A percentile compares a stretch with the other conserved stretches of the same genome.
Conservation (phyloP, 2,888 invertebrate species). For the Amitus sp. region DNA sequence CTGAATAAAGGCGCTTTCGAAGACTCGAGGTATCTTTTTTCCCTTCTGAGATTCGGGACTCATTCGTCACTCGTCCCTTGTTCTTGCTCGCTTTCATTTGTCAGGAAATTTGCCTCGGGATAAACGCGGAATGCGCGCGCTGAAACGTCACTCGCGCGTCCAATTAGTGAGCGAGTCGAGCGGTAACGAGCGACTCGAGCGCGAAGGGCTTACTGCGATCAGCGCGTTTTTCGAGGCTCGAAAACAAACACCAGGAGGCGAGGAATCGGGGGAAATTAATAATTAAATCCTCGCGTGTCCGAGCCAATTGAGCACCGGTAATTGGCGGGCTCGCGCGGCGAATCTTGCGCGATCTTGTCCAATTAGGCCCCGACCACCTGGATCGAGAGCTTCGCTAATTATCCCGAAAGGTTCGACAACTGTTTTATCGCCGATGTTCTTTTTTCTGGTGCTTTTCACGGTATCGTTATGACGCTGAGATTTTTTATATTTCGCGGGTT, state of each 20-base stretch:
- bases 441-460: not conserved
- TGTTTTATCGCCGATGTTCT: not conserved
- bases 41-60: not conserved
- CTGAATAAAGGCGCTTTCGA: not conserved
- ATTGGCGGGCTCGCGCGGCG: slow-evolving; percentile 37
- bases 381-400: not conserved
- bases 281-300: no score
- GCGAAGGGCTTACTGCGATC: slow-evolving; percentile 26
- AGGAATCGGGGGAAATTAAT: no score
- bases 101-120: slow-evolving; percentile 39
- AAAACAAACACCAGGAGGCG: no score
- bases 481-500: no score
- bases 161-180: slow-evolving; percentile 39
- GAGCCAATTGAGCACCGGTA: no score
- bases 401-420: slow-evolving; percentile 1
- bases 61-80: slow-evolving; percentile 20
- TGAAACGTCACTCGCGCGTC: slow-evolving; percentile 37
- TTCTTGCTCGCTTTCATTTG: slow-evolving; percentile 37
- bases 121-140: slow-evolving; percentile 35
- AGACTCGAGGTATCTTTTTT: no score
- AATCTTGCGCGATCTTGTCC: slow-evolving; percentile 41
- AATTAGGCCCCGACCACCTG: slow-evolving; percentile 33
- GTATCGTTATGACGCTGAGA: no score
- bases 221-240: no score
- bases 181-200: slow-evolving; percentile 36